Evolutionary conservation across 2,113 vertebrate species (phyloP), one percentile per base, ranked within the genome.

Genomic region (Rhinichthys klamathensis): DNA sequence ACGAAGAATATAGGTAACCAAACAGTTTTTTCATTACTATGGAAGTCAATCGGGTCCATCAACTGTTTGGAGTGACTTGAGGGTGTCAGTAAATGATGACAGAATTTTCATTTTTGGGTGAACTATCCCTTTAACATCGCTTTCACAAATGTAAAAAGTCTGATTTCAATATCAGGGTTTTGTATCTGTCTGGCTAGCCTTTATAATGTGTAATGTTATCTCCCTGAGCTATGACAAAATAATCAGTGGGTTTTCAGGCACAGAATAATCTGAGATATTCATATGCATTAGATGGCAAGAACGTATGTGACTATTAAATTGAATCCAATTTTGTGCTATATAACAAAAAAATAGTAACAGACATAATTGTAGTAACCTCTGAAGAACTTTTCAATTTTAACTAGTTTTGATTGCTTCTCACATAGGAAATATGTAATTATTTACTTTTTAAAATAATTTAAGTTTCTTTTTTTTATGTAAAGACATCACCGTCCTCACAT

Each of bases 111-210:
- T 8, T 6, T 18, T 21, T 56, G 2, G 54, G 54, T 56, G 54
- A 56, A 21, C 7, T 9, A 1, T 56, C 6, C 18, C 2, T 56
- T 56, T 56, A 8, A 56, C 54, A 23, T 21, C 3, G 13, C 58
- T 80, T 61, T 80, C 58, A 80, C 38, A 80, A 63, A 61, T 67
- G 60, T 35, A 69, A 32, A 16, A 72, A 54, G 30, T 70, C 27
- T 72, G 11, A 69, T 72, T 56, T 15, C 27, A 70, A 23, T n/a
- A 25, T 82, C 65, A 70, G 63, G 63, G 7, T 32, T 56, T 49
- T 30, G 38, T 63, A 13, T 65, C 7, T 21, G 18, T 23, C 2
- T 56, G 21, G 54, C 54, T 56, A 1, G 54, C 18, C 54, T 32
- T 46, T 81, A 51, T 6, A 5, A 6, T 60, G 30, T 30, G 10